Conservation (phyloP, 2,888 invertebrate species). For the Luperina testacea region DNA sequence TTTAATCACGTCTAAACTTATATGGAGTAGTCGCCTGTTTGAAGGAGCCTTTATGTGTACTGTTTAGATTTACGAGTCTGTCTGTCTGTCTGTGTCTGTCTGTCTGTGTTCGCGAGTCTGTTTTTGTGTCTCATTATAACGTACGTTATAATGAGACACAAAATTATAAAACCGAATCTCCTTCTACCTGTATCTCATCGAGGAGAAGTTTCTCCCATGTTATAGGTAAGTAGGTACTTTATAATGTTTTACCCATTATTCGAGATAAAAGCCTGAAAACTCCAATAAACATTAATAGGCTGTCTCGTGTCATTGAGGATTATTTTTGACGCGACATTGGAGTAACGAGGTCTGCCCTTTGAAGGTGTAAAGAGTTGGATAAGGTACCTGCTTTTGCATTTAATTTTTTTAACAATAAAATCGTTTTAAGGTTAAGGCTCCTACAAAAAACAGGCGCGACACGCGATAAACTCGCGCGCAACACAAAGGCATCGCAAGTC, state of each 20-base stretch:
- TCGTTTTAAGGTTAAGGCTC: not conserved
- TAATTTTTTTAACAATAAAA: not conserved
- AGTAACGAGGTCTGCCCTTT: conserved; percentile 25
- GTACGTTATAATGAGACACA: not conserved
- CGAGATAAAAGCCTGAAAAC: conserved; percentile 19
- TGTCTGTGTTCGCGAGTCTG: no score
- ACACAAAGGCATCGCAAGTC: no score
- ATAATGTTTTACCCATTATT: conserved; percentile 24
- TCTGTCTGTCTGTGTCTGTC: no score
- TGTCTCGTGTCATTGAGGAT: conserved; percentile 41
- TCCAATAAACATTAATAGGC: conserved; percentile 43
- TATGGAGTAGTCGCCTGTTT: no score
- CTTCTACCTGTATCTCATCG: not conserved
- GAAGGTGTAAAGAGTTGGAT: not conserved
- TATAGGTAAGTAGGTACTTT: conserved; percentile 5
- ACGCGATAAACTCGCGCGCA: no score
- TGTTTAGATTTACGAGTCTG: no score
- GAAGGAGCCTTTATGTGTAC: no score
- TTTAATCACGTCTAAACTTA: no score
- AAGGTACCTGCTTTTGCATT: not conserved
- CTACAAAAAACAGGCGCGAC: no score
- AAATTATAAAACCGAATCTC: no score
- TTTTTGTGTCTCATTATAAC: no score
- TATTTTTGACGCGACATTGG: conserved; percentile 48
- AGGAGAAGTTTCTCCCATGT: not conserved